Base-by-base conservation (phyloP, 2,888 invertebrate genomes). In the Dasysyrphus albostriatus region DNA sequence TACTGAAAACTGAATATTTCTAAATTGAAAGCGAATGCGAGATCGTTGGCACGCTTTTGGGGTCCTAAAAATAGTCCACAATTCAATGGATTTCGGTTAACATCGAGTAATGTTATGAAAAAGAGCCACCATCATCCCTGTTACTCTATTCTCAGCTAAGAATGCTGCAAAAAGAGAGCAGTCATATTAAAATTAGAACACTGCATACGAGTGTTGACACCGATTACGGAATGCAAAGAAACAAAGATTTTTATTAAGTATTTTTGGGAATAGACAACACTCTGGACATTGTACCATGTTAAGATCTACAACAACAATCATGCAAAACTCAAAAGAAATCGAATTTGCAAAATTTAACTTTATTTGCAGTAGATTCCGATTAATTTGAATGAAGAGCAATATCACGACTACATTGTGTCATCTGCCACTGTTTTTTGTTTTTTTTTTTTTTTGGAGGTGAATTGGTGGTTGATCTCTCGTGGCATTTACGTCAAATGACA, bases 21-120 rank as follows among this genome's bases (percentile, higher is more conserved):
- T 47, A 24, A 75, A 79, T 12, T 32, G 44, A 74, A 82, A 67
- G 47, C 37, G 19, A 70, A 44, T 83, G 51, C 49, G 32, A 75
- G 81, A 29, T 67, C 44, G 51, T 78, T 87, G 87, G 83, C 87
- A 87, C 83, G 87, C 87, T 82, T 73, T 77, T 51, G 59, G 59
- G 16, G 9, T 75, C 75, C 83, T 79, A 87, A 79, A 82, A 87
- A 87, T 87, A 87, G 83, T 29, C 24, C 51, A 39, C 69, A 59
- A 32, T 47, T 44, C 12, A 61, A 19, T 34, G 58, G 65, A 58
- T 72, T 73, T 58, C 32, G 34, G 76, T 54, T 2, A 70, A 59
- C 54, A 74, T 37, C 44, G 42, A 49, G 37, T 5, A 8, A 67
- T 34, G 72, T 58, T 58, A 51, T 56, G 42, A 59, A 54, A 37